These are phyloP conservation scores for Cactoblastis cactorum DNA, from an alignment of 2,888 invertebrate species.

Conservation along the genomic window DNA sequence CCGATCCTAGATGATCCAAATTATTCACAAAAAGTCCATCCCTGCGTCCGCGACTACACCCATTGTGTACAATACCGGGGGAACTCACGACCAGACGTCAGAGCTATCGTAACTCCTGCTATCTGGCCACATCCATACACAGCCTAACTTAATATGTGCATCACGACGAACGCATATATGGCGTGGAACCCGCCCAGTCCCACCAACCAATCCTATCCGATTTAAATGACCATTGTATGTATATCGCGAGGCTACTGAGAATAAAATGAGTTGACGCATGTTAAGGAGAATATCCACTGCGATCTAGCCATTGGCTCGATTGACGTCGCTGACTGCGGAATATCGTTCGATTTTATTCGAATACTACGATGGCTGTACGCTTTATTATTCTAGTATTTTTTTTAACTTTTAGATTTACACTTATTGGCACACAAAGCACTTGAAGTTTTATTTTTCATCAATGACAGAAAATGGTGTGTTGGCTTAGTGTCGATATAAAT, in stretches of 20 bases:
- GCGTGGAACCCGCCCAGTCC: conserved; percentile 58
- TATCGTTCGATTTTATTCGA: background rate
- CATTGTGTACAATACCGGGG: conserved; percentile 51
- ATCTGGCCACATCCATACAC: conserved; percentile 60
- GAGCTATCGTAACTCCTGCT: conserved; percentile 64
- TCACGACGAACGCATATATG: conserved; percentile 74
- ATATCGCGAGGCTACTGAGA: conserved; percentile 59
- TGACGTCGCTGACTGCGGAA: conserved; percentile 28
- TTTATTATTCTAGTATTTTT: conserved; percentile 10
- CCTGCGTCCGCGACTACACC: conserved; percentile 20
- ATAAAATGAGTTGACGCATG: conserved; percentile 69
- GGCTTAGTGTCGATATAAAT: too few relatives aligned
- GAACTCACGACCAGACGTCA: conserved; percentile 67
- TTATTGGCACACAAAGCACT: background rate
- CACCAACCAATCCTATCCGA: conserved; percentile 72
- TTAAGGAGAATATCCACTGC: conserved; percentile 19
- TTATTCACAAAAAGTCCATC: conserved; percentile 16
- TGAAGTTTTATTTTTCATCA: background rate
- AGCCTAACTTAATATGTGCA: conserved; percentile 78
- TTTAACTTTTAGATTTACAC: background rate
- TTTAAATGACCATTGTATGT: conserved; percentile 77
- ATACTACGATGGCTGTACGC: conserved; percentile 18
- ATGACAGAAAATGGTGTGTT: too few relatives aligned
- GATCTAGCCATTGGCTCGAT: conserved; percentile 5
- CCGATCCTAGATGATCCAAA: conserved; percentile 13